Conservation (phyloP, 2,888 invertebrate species). For the Drosophila cognata region DNA sequence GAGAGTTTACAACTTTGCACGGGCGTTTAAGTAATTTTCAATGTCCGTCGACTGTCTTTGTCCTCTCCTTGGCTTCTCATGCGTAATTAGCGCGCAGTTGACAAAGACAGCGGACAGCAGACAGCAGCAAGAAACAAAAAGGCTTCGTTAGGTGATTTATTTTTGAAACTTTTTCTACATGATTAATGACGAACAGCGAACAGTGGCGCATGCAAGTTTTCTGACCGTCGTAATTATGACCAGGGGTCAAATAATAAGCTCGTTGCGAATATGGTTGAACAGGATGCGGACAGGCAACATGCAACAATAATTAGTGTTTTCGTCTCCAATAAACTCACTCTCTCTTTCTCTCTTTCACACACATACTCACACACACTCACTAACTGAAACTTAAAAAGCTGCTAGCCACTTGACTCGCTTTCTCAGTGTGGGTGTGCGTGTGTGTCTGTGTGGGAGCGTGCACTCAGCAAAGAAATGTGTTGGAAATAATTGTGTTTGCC, state of each 20-base stretch:
- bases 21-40: constrained; percentile 62
- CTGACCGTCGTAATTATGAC: not conserved
- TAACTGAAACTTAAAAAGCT: not conserved
- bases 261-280: not conserved
- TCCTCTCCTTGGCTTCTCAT: constrained; percentile 4
- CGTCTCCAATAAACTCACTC: not conserved
- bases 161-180: constrained; percentile 18
- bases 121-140: not conserved
- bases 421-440: not conserved
- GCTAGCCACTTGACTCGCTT: not conserved
- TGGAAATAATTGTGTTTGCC: not conserved
- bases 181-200: constrained; percentile 40
- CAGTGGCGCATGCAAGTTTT: not conserved
- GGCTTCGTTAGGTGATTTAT: constrained; percentile 8
- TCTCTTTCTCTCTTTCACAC: not conserved
- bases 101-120: constrained; percentile 2
- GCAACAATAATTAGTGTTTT: not conserved
- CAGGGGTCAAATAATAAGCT: not conserved
- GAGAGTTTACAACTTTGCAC: constrained; percentile 1
- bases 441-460: not conserved
- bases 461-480: not conserved
- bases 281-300: not conserved
- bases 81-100: constrained; percentile 51
- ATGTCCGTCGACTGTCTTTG: constrained; percentile 19
- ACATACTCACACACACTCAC: not conserved